phyloP scores from a whole-genome alignment of 1,140 invertebrate genomes.

The Chironomus tepperi region DNA sequence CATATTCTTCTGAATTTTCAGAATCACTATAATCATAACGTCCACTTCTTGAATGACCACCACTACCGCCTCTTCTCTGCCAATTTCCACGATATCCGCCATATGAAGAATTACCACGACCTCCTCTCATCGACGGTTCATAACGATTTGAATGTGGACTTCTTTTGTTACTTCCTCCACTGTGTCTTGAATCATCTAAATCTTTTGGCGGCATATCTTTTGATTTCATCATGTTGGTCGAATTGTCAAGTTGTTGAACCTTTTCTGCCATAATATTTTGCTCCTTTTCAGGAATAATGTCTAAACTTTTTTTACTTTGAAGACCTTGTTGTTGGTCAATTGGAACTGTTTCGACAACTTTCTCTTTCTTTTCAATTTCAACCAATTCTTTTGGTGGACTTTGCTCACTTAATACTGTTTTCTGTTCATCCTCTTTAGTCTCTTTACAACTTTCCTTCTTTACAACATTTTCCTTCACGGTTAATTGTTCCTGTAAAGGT shows the following conservation, averaged over 20 bases:
- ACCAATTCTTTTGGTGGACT: constrained; percentile 22
- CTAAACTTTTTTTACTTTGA: constrained; percentile 29
- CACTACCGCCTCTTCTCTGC: constrained; percentile 29
- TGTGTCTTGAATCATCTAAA: constrained; percentile 23
- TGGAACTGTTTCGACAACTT: constrained; percentile 25
- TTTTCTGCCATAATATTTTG: neutral
- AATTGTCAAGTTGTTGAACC: too few relatives aligned
- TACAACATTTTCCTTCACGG: neutral
- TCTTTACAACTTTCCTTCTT: neutral
- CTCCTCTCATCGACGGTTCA: constrained; percentile 36
- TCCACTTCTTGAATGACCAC: constrained; percentile 34
- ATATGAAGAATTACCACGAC: constrained; percentile 32
- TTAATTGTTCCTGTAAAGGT: constrained; percentile 23
- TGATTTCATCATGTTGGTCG: constrained; percentile 3
- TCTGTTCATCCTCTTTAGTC: neutral
- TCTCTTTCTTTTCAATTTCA: neutral
- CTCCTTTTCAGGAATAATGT: constrained; percentile 14
- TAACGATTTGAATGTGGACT: constrained; percentile 15
- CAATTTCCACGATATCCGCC: constrained; percentile 24
- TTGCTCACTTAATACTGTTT: constrained; percentile 22
- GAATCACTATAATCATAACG: constrained; percentile 30
- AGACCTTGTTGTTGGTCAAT: constrained; percentile 31
- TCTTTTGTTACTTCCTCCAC: constrained; percentile 24
- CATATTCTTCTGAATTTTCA: constrained; percentile 36
- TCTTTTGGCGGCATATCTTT: constrained; percentile 6